Percentiles rank a stretch among this genome's conserved stretches.
Evolutionary conservation across 2,888 invertebrate species (phyloP).

Genomic region (Dugesia japonica): DNA sequence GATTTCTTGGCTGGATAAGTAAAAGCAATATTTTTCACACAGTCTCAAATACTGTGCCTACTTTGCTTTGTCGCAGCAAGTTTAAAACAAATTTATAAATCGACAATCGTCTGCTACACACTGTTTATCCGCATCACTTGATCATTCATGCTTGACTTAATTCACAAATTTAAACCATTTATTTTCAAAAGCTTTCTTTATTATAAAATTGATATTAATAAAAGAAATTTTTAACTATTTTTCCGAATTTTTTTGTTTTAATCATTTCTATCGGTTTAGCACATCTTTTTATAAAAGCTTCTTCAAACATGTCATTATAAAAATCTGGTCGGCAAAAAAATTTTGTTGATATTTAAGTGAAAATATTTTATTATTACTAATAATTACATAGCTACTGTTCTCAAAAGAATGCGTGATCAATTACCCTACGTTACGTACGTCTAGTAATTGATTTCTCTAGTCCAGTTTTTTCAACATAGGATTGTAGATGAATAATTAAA

Average conservation of each 20-base stretch:
- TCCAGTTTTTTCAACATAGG: not conserved
- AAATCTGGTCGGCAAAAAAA: no score
- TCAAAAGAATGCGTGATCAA: not conserved
- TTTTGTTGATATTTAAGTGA: no score
- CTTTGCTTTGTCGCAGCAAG: not conserved
- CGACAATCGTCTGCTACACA: no score
- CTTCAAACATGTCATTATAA: no score
- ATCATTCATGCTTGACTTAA: not conserved
- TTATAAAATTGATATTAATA: not conserved
- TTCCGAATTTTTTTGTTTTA: no score
- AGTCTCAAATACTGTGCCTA: no score
- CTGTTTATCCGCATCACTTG: not conserved
- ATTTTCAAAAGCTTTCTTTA: not conserved
- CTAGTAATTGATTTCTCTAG: not conserved
- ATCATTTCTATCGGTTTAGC: no score
- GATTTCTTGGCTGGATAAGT: no score
- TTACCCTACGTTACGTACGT: conserved; percentile 14
- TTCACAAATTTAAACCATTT: not conserved
- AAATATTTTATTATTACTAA: not conserved
- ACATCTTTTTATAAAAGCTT: no score
- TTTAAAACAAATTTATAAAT: no score
- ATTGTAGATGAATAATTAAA: conserved; percentile 1
- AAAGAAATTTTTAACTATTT: no score
- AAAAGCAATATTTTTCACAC: no score
- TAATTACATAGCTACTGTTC: conserved; percentile 6